Percentiles rank a stretch among this genome's conserved stretches.
Conservation (phyloP, 2,888 invertebrate genomes). For the Aporophyla nigra region DNA sequence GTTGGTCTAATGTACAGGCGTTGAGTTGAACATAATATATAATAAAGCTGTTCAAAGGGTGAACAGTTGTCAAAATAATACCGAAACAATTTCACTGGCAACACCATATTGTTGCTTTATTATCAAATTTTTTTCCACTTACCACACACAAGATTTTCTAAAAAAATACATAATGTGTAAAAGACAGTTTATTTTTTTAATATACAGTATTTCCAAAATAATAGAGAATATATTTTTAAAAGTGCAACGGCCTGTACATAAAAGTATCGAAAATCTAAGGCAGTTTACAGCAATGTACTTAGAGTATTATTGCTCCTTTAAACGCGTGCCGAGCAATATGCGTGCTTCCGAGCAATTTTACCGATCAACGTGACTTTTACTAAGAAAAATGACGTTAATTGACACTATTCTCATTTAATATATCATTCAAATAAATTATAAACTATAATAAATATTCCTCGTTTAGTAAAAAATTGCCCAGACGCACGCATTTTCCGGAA, state of each 20-base stretch:
- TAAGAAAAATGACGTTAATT: constrained; percentile 16
- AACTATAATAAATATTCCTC: constrained; percentile 52
- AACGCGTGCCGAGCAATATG: constrained; percentile 12
- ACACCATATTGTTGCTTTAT: constrained; percentile 6
- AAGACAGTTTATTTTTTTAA: background rate
- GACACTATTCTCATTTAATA: constrained; percentile 19
- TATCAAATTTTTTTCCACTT: background rate
- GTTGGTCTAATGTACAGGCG: constrained; percentile 65
- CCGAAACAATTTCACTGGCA: constrained; percentile 11
- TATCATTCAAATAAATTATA: constrained; percentile 48
- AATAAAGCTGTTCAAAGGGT: background rate
- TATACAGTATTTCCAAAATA: constrained; percentile 21
- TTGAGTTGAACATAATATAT: background rate
- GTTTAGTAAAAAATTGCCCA: constrained; percentile 31
- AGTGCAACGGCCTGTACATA: constrained; percentile 54
- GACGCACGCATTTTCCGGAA: constrained; percentile 20
- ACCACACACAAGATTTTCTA: background rate
- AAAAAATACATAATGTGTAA: background rate
- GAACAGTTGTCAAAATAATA: constrained; percentile 39
- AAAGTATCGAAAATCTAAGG: constrained; percentile 61
- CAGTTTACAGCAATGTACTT: constrained; percentile 67
- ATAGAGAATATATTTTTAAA: constrained; percentile 8
- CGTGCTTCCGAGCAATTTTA: constrained; percentile 25
- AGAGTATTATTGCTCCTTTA: constrained; percentile 61
- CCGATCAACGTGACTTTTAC: constrained; percentile 29